Percentiles rank a stretch among this genome's conserved stretches.
phyloP scores from a whole-genome alignment of 2,113 vertebrate genomes.

The Aythya baeri region DNA sequence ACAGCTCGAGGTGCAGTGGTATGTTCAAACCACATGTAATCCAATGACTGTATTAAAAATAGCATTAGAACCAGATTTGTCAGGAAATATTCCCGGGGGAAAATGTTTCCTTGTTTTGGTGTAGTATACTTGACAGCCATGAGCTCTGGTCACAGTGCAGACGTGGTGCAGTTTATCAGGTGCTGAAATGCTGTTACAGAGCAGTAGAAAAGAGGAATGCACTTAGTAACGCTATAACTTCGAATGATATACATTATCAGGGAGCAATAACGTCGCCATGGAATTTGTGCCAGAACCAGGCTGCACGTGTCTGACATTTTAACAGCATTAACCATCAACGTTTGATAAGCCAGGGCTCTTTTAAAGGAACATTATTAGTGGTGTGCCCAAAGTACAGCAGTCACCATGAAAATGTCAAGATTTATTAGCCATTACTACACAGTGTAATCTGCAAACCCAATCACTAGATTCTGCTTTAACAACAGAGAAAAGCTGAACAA shows the following conservation, averaged over 20 bases:
- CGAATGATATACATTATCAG: conserved; percentile 3
- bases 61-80: not conserved
- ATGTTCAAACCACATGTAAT: not conserved
- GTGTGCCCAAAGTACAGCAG: not conserved
- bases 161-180: not conserved
- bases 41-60: not conserved
- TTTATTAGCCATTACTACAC: conserved; percentile 12
- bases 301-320: conserved; percentile 40
- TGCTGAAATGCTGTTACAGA: conserved; percentile 59
- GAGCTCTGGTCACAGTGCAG: not conserved
- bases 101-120: conserved; percentile 11
- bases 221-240: conserved; percentile 9
- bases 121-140: not conserved
- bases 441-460: not conserved
- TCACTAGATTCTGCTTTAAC: not conserved
- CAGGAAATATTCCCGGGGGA: conserved; percentile 7
- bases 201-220: conserved; percentile 51
- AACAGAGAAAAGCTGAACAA: not conserved
- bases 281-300: conserved; percentile 21
- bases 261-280: not conserved
- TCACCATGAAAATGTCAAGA: conserved; percentile 24
- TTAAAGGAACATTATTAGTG: not conserved
- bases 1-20: not conserved
- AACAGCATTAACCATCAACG: not conserved
- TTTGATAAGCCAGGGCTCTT: not conserved